phyloP scores from a whole-genome alignment of 2,113 vertebrate genomes.

The Suricata suricatta region DNA sequence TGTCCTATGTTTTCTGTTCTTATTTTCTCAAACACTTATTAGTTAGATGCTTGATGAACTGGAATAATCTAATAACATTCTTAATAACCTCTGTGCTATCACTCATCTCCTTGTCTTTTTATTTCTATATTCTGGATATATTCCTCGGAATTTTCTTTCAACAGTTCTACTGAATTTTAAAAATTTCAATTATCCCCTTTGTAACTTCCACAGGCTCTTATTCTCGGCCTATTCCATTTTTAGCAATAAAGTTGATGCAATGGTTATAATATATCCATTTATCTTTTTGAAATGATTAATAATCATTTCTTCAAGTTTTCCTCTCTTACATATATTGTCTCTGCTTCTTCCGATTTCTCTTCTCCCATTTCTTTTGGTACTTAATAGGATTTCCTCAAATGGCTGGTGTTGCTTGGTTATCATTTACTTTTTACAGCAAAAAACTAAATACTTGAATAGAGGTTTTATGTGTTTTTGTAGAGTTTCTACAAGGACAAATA shows the following conservation, averaged over 20 bases:
- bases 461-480: neutral
- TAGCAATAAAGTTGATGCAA: neutral
- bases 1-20: neutral
- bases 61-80: neutral
- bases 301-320: neutral
- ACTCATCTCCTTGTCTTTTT: neutral
- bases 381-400: neutral
- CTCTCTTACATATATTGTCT: neutral
- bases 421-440: neutral
- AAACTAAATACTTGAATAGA: neutral
- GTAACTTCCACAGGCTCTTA: neutral
- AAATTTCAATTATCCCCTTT: neutral
- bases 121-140: neutral
- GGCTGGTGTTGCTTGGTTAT: neutral
- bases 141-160: neutral
- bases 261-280: neutral
- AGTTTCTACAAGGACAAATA: neutral
- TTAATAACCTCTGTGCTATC: neutral
- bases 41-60: neutral
- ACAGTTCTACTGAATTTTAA: neutral
- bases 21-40: neutral
- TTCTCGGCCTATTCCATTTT: neutral
- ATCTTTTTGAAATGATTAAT: neutral
- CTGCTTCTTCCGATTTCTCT: neutral
- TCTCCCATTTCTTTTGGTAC: neutral